Percentiles rank a stretch among this genome's conserved stretches.
Conservation (phyloP, 2,888 invertebrate genomes). For the Callyntrura guangdongensis region DNA sequence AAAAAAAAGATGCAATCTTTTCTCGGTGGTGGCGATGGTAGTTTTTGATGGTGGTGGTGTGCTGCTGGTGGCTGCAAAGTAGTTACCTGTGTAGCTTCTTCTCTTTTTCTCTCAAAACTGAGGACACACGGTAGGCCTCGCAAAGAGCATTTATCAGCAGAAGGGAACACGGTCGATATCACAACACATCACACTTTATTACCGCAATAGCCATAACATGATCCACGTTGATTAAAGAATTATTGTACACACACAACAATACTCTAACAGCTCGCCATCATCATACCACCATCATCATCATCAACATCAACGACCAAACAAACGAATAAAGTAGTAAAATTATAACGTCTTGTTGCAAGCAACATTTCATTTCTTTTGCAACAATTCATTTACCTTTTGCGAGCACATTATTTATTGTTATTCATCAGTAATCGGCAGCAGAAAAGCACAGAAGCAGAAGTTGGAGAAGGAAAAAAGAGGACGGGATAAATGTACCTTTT, state of each 20-base stretch:
- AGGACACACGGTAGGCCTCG: too few species aligned
- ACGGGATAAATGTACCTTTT: constrained; percentile 1
- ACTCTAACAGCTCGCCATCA: not conserved
- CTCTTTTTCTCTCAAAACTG: not conserved
- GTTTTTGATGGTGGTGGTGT: not conserved
- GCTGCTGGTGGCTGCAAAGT: constrained; percentile 19
- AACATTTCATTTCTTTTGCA: constrained; percentile 46
- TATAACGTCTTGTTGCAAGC: not conserved
- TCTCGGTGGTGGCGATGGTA: constrained; percentile 2
- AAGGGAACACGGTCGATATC: constrained; percentile 6
- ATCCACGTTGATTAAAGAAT: constrained; percentile 58
- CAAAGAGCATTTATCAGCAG: not conserved
- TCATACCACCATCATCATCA: constrained; percentile 6
- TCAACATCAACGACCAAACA: not conserved
- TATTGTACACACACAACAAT: constrained; percentile 20
- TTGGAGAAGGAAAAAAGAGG: not conserved
- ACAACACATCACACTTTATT: constrained; percentile 74
- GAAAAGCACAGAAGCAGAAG: constrained; percentile 1
- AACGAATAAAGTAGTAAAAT: too few species aligned
- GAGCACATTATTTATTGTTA: constrained; percentile 5
- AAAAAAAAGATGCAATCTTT: constrained; percentile 64
- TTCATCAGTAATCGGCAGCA: not conserved
- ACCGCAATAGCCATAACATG: constrained; percentile 42
- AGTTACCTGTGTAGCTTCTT: constrained; percentile 50
- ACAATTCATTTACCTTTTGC: constrained; percentile 52